phyloP scores from a whole-genome alignment of 1,140 invertebrate genomes.

The Sycophila sp. region DNA sequence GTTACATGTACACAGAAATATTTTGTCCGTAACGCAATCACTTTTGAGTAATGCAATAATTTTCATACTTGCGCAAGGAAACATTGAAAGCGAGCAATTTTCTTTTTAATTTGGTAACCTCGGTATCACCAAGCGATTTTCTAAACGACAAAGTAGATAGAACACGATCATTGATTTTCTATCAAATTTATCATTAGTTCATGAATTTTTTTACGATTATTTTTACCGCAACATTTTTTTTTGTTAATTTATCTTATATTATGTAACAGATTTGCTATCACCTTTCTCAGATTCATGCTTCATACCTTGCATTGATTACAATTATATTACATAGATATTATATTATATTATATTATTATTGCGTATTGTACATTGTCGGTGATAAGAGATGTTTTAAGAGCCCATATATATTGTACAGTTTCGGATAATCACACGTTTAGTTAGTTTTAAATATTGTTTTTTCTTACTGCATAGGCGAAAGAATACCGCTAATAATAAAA shows the following conservation, averaged over 20 bases:
- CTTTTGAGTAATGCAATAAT: conserved; percentile 16
- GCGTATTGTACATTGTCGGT: conserved; percentile 51
- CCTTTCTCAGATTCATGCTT: conserved; percentile 38
- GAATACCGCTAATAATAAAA: conserved; percentile 45
- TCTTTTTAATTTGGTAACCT: not conserved
- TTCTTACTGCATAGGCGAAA: conserved; percentile 50
- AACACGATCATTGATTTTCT: not conserved
- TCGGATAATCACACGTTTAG: conserved; percentile 52
- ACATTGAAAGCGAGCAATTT: not conserved
- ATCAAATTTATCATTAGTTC: not conserved
- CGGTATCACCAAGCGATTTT: not conserved
- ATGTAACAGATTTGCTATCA: conserved; percentile 23
- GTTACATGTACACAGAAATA: no score
- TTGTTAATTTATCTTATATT: conserved; percentile 17
- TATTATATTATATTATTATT: conserved; percentile 29
- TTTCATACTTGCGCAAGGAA: not conserved
- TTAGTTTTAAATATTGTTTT: conserved; percentile 57
- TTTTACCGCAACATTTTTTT: conserved; percentile 4
- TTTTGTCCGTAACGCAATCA: not conserved
- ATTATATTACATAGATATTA: conserved; percentile 31
- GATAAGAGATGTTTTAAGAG: conserved; percentile 60
- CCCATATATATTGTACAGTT: conserved; percentile 64
- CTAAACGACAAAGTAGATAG: not conserved
- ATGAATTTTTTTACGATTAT: conserved; percentile 17
- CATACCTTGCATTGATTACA: conserved; percentile 40